These are phyloP conservation scores for Mamestra brassicae DNA, from an alignment of 2,888 invertebrate genomes.

Conservation along the genomic window DNA sequence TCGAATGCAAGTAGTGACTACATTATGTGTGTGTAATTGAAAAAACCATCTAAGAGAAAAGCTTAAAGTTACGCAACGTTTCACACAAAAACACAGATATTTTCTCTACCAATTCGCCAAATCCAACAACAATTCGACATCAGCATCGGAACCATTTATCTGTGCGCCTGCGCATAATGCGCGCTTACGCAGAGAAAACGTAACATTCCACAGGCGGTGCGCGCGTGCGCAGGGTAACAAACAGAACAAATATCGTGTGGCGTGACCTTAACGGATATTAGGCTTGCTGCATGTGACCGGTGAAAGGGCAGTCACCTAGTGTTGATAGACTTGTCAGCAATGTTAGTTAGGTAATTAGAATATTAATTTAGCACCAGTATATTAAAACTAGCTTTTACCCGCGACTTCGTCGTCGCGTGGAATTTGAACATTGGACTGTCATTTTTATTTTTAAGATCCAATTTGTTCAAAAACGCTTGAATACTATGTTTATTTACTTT, in stretches of 20 bases:
- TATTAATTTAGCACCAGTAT: conserved; percentile 11
- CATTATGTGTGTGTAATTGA: too few relatives aligned
- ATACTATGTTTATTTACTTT: too few relatives aligned
- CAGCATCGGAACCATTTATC: conserved; percentile 50
- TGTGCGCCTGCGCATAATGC: conserved; percentile 51
- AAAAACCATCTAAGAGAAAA: too few relatives aligned
- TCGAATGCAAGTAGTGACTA: too few relatives aligned
- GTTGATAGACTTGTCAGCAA: conserved; percentile 46
- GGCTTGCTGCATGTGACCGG: conserved; percentile 46
- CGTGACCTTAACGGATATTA: conserved; percentile 77
- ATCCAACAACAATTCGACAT: conserved; percentile 39
- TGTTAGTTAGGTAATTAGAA: conserved; percentile 24
- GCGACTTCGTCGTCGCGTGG: too few relatives aligned
- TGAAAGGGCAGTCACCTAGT: conserved; percentile 60
- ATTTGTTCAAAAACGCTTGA: too few relatives aligned
- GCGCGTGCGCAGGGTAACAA: conserved; percentile 81
- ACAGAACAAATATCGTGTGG: conserved; percentile 74
- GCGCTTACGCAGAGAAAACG: conserved; percentile 78
- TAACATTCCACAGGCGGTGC: conserved; percentile 76
- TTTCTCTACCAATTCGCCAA: conserved; percentile 17
- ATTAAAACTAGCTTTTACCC: background rate
- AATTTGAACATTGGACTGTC: too few relatives aligned
- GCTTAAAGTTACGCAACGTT: background rate
- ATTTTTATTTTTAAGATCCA: too few relatives aligned
- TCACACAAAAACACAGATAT: background rate